phyloP scores from a whole-genome alignment of 2,888 invertebrate genomes.

The Acanthoscelides obtectus region DNA sequence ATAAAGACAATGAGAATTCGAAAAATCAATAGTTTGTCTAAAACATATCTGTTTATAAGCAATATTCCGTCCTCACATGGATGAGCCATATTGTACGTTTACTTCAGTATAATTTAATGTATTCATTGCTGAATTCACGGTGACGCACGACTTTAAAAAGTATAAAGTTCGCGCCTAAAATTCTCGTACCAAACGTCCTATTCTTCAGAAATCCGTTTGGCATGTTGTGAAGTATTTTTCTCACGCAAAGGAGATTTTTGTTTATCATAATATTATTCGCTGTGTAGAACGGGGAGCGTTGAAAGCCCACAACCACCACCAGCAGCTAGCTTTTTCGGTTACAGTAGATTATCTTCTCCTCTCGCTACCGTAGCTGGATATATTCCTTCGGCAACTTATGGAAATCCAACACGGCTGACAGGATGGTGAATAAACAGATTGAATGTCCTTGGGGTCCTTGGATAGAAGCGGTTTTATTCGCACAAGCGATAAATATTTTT shows the following conservation, averaged over 20 bases:
- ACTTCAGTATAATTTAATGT: too few relatives aligned
- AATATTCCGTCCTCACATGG: too few relatives aligned
- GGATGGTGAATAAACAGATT: neutral
- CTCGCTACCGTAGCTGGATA: neutral
- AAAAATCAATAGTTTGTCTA: too few relatives aligned
- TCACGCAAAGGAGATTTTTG: constrained; percentile 1
- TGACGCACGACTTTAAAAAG: too few relatives aligned
- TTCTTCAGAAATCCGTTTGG: neutral
- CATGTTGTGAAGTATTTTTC: neutral
- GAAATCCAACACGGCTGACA: neutral
- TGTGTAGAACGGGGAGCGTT: neutral
- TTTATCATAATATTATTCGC: constrained; percentile 4
- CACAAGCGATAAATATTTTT: too few relatives aligned
- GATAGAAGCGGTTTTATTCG: neutral
- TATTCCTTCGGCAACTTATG: neutral
- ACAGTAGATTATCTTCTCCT: neutral
- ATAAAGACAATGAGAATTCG: too few relatives aligned
- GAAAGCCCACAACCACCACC: neutral
- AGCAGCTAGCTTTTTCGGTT: neutral
- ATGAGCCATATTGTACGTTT: too few relatives aligned
- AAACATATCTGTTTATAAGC: too few relatives aligned
- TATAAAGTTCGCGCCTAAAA: too few relatives aligned
- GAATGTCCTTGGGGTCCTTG: neutral
- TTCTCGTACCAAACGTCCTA: neutral
- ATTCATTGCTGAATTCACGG: too few relatives aligned